phyloP scores from a whole-genome alignment of 2,113 vertebrate species.

The Apaloderma vittatum region DNA sequence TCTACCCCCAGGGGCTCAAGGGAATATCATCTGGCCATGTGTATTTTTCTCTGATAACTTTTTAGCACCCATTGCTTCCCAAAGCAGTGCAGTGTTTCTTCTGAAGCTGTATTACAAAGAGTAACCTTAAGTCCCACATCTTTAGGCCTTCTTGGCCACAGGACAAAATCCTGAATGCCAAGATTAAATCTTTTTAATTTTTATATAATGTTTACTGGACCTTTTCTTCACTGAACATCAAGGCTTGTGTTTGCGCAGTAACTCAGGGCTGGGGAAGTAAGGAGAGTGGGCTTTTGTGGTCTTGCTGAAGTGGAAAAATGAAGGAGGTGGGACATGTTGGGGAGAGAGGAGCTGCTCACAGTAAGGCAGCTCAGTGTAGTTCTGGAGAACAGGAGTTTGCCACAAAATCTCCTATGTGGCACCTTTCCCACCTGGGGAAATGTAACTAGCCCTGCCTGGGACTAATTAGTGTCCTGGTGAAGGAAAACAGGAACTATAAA shows the following conservation, averaged over 20 bases:
- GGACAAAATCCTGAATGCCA: not conserved
- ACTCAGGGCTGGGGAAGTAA: not conserved
- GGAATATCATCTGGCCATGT: not conserved
- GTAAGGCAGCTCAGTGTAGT: not conserved
- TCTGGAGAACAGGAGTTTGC: not conserved
- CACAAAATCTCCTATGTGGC: not conserved
- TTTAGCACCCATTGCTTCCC: not conserved
- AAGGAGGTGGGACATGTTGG: not conserved
- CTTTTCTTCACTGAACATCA: not conserved
- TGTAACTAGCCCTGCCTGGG: not conserved
- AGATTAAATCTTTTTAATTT: not conserved
- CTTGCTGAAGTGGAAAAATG: not conserved
- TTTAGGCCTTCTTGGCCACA: not conserved
- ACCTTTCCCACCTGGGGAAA: not conserved
- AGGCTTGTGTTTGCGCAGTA: not conserved
- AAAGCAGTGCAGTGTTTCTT: not conserved
- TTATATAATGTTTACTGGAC: not conserved
- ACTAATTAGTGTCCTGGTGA: constrained; percentile 46
- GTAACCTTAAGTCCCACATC: not conserved
- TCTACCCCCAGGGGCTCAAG: not conserved
- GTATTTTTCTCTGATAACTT: not conserved
- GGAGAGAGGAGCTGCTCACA: not conserved
- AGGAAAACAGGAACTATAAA: constrained; percentile 56
- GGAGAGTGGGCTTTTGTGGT: not conserved
- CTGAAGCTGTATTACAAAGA: accelerated